phyloP scores from a whole-genome alignment of 2,113 vertebrate species.

The Nibea coibor region DNA sequence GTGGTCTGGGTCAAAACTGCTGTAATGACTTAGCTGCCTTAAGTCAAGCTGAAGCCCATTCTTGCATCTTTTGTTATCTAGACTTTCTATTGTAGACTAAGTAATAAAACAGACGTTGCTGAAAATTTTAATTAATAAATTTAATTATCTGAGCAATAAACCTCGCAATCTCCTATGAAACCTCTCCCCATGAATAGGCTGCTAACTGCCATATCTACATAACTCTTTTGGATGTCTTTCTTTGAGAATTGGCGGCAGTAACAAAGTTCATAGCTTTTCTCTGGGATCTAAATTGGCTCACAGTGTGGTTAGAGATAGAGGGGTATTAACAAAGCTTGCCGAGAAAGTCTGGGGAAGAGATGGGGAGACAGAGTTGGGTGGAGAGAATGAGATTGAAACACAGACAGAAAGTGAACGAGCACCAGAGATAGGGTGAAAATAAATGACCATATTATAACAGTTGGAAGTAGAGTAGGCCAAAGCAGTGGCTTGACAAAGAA shows the following conservation, averaged over 20 bases:
- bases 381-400: slow-evolving; percentile 21
- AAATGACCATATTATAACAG: slow-evolving; percentile 20
- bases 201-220: slow-evolving; percentile 35
- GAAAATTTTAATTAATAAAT: slow-evolving; percentile 19
- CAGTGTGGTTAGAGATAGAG: slow-evolving; percentile 35
- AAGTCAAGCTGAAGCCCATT: background rate
- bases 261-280: slow-evolving; percentile 53
- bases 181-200: slow-evolving; percentile 18
- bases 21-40: slow-evolving; percentile 8
- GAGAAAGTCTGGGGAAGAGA: slow-evolving; percentile 34
- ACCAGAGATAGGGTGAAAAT: slow-evolving; percentile 1
- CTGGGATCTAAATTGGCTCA: slow-evolving; percentile 49
- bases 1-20: background rate
- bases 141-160: slow-evolving; percentile 43
- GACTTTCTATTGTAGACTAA: slow-evolving; percentile 5
- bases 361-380: slow-evolving; percentile 10
- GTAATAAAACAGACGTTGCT: background rate
- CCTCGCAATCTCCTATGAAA: slow-evolving; percentile 34
- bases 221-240: slow-evolving; percentile 46
- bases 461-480: slow-evolving; percentile 5
- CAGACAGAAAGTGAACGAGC: slow-evolving; percentile 3
- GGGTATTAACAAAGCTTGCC: slow-evolving; percentile 47
- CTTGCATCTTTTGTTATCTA: slow-evolving; percentile 1
- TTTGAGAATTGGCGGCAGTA: slow-evolving; percentile 51
- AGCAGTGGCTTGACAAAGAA: slow-evolving; percentile 32